These are phyloP conservation scores for Noctilio leporinus DNA, from an alignment of 2,113 vertebrate genomes.

Conservation along the genomic window DNA sequence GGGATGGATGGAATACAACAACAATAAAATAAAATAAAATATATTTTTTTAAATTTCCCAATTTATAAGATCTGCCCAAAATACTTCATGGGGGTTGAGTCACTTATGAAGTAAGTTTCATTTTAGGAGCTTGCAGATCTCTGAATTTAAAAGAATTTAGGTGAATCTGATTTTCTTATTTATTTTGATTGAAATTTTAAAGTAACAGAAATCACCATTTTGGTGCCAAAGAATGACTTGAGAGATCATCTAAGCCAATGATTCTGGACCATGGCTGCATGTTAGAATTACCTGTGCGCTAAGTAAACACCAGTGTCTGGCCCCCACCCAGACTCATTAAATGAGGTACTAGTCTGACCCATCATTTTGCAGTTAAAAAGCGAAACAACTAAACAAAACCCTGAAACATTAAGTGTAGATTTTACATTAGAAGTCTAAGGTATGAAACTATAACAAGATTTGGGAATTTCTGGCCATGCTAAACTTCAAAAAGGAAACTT, in stretches of 20 bases:
- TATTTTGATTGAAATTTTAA: background rate
- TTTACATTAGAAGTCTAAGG: background rate
- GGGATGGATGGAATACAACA: too few species aligned
- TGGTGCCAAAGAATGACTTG: background rate
- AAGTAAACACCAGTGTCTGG: background rate
- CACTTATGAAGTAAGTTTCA: background rate
- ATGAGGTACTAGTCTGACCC: background rate
- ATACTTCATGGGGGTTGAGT: background rate
- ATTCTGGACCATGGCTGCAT: background rate
- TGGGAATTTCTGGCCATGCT: background rate
- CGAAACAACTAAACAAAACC: background rate
- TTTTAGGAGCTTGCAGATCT: background rate
- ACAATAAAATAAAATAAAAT: too few species aligned
- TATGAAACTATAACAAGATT: background rate
- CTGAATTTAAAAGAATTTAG: background rate
- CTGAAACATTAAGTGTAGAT: background rate
- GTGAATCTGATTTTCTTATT: background rate
- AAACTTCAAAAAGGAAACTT: background rate
- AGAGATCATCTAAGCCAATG: background rate
- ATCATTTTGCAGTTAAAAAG: background rate
- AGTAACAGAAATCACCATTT: background rate
- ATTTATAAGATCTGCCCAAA: background rate
- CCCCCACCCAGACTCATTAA: background rate
- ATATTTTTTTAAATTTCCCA: too few species aligned
- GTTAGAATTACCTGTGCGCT: background rate